These are phyloP conservation scores for Ploceus nigricollis DNA, from an alignment of 2,113 vertebrate species.

Conservation along the genomic window DNA sequence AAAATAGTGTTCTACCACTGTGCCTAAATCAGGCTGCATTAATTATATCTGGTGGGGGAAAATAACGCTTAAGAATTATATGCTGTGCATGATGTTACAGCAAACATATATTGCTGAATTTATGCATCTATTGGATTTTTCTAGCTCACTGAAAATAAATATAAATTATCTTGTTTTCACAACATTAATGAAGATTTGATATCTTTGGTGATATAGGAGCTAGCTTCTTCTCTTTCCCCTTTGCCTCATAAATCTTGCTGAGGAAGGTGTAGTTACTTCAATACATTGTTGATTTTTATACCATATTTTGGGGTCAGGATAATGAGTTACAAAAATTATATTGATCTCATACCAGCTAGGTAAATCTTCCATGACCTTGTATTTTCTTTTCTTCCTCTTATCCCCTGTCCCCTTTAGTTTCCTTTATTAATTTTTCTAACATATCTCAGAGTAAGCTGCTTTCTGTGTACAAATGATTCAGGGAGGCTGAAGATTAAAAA, in stretches of 20 bases:
- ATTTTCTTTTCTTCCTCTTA: neutral
- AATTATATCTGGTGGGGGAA: neutral
- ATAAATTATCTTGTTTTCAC: constrained; percentile 31
- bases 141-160: constrained; percentile 25
- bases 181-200: constrained; percentile 54
- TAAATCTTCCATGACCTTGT: constrained; percentile 69
- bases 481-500: neutral
- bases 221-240: neutral
- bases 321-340: constrained; percentile 71
- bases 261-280: constrained; percentile 66
- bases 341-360: constrained; percentile 56
- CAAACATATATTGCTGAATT: neutral
- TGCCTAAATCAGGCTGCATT: neutral
- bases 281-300: constrained; percentile 70
- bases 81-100: neutral
- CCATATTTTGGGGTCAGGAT: constrained; percentile 37
- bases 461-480: neutral
- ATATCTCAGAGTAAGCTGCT: neutral
- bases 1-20: neutral
- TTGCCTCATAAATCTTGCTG: constrained; percentile 69
- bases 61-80: neutral
- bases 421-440: neutral
- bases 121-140: neutral
- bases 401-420: neutral
- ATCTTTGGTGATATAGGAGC: constrained; percentile 4